Conservation (phyloP, 2,113 vertebrate species). For the Brachypodius melanocephalos region DNA sequence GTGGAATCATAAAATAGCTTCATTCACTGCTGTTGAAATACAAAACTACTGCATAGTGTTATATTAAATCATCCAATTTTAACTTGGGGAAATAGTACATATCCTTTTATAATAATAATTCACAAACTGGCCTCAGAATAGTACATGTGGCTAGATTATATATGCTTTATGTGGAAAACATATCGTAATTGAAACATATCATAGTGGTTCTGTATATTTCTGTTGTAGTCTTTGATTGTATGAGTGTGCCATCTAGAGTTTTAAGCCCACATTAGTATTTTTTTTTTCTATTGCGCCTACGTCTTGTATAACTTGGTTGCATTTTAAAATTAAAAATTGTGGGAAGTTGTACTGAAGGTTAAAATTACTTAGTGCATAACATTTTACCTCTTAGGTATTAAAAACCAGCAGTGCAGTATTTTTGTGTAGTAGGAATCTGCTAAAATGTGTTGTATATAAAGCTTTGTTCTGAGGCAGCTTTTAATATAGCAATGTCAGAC, state of each 20-base stretch:
- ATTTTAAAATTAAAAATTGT: background rate
- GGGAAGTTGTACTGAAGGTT: background rate
- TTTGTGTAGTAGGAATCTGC: background rate
- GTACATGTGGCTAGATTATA: background rate
- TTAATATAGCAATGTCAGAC: background rate
- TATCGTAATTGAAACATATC: background rate
- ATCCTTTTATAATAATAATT: background rate
- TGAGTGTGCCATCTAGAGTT: slow-evolving; percentile 69
- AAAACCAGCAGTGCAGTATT: background rate
- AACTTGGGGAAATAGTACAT: background rate
- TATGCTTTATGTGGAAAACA: background rate
- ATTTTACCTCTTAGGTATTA: background rate
- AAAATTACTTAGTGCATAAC: background rate
- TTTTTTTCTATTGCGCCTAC: background rate
- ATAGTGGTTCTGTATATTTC: background rate
- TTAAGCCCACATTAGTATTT: background rate
- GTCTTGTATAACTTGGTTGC: background rate
- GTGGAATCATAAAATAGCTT: background rate
- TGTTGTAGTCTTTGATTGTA: background rate
- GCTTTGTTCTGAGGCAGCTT: background rate
- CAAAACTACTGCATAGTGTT: background rate
- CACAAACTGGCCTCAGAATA: background rate
- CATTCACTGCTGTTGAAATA: background rate
- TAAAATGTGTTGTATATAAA: background rate
- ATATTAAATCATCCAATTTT: background rate